phyloP scores from a whole-genome alignment of 2,113 vertebrate genomes.

The Callocephalon fimbriatum region DNA sequence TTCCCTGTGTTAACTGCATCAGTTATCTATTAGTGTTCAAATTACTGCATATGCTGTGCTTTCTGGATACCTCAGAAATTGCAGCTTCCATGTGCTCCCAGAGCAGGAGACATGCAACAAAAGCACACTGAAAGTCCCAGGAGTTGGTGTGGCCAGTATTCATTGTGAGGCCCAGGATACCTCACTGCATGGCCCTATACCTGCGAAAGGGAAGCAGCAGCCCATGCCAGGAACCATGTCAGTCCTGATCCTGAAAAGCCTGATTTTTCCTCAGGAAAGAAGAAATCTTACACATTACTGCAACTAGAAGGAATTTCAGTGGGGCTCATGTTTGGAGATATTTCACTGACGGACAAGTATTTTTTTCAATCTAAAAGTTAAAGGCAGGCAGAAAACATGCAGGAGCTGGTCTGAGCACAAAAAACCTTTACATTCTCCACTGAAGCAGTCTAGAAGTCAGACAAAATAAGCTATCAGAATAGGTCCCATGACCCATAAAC shows the following conservation, averaged over 20 bases:
- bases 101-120: background rate
- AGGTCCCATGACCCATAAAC: background rate
- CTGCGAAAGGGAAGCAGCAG: background rate
- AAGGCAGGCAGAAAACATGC: background rate
- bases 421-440: background rate
- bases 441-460: background rate
- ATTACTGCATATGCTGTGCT: background rate
- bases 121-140: background rate
- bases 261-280: background rate
- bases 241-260: background rate
- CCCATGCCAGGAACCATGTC: background rate
- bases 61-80: background rate
- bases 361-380: background rate
- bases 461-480: background rate
- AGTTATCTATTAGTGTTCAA: background rate
- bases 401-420: background rate
- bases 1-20: background rate
- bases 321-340: background rate
- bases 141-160: fast-evolving
- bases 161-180: background rate
- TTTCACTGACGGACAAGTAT: background rate
- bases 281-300: background rate
- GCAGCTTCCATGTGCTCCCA: background rate
- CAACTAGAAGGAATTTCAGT: background rate
- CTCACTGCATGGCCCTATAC: background rate